Base-by-base conservation (phyloP, 1,140 invertebrate species). In the Doryteuthis pealeii region DNA sequence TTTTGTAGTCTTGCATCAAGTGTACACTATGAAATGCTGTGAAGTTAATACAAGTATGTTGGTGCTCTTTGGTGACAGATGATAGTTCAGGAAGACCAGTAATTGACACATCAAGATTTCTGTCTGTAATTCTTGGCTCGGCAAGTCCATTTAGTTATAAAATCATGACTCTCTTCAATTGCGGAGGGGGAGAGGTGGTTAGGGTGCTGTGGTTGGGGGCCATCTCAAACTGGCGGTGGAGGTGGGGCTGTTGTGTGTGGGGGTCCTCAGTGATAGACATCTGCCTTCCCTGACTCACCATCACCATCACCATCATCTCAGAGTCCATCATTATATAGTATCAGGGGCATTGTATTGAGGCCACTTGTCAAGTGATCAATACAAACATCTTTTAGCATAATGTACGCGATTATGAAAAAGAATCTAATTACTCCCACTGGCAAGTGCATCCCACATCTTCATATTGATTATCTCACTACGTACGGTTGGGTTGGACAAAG, bases 351-450 rank as follows among this genome's bases (percentile, higher is more conserved):
- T 40, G 35, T 40, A 10, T 40, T 40, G 35, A 5, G 10, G 54
- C 54, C 54, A 62, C 54, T 62, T 62, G 22, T 28, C 54, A 62
- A 62, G 54, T 62, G 54, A 62, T 62, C 54, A 62, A 62, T 62
- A 62, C 54, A 62, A 62, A 62, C 54, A 62, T 62, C 54, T 62
- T 62, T 62, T 62, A 62, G 54, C 54, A n/a, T n/a, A n/a, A n/a
- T 62, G 18, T 22, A 22, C 18, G 18, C 54, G 26, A 62, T 62
- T 62, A 62, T 62, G 54, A 62, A 62, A 62, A 62, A 62, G 18
- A 62, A 22, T 62, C 54, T 28, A 62, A 62, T 62, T 62, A 62
- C 54, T 62, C 54, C 54, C 26, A 62, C 54, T 62, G n/a, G 5
- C 54, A 62, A n/a, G 54, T n/a, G 54, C 54, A 62, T 22, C 18